Conservation (phyloP, 2,113 vertebrate species). For the Hystrix cristata region DNA sequence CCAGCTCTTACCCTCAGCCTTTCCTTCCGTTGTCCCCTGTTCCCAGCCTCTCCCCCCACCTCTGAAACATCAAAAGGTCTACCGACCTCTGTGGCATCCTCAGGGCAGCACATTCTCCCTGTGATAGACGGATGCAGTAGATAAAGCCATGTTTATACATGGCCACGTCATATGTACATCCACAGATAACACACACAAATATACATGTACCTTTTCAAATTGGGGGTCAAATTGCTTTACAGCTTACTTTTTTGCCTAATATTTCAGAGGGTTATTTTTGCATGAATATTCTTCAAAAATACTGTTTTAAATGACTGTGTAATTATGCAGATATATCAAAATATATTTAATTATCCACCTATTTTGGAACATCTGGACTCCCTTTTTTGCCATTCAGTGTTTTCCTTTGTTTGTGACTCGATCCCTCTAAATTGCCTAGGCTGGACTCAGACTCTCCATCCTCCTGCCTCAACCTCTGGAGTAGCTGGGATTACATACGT, state of each 20-base stretch:
- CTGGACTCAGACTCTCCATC: background rate
- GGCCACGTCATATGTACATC: background rate
- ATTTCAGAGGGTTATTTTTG: background rate
- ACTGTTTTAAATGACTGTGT: background rate
- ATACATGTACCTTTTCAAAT: background rate
- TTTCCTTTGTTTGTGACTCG: background rate
- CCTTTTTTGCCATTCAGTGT: background rate
- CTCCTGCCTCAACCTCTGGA: background rate
- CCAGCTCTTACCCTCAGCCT: background rate
- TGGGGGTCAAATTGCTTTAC: background rate
- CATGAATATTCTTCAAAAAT: background rate
- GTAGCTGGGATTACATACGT: background rate
- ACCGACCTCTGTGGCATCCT: background rate
- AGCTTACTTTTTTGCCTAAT: background rate
- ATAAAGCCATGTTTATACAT: background rate
- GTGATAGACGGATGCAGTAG: fast-evolving
- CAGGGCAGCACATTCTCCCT: background rate
- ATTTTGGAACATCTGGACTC: background rate
- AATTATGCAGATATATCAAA: background rate
- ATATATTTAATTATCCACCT: background rate
- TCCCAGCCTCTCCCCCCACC: background rate
- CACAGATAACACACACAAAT: fast-evolving
- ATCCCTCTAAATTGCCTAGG: background rate
- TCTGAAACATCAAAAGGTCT: background rate
- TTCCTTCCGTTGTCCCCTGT: background rate